Conservation (phyloP, 2,888 invertebrate species). For the Vesta saturnalis region DNA sequence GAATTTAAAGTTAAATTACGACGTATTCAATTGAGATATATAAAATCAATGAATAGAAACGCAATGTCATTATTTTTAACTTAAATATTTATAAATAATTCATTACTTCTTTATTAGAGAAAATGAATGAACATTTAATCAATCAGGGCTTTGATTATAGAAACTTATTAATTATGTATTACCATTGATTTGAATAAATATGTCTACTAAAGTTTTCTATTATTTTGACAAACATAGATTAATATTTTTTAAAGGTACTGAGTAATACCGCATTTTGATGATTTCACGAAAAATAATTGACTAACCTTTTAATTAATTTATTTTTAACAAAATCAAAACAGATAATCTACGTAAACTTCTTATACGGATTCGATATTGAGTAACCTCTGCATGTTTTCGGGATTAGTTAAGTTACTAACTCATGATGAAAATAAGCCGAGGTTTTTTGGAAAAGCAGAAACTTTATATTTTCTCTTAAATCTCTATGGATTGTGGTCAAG, state of each 20-base stretch:
- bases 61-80: background rate
- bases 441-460: background rate
- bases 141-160: background rate
- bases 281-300: too few relatives aligned
- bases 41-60: background rate
- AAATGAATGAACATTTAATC: background rate
- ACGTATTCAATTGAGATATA: too few relatives aligned
- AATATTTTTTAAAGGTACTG: too few relatives aligned
- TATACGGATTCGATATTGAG: constrained; percentile 3
- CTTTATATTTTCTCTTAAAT: constrained; percentile 1
- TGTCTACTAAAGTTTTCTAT: too few relatives aligned
- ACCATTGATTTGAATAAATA: background rate
- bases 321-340: constrained; percentile 10
- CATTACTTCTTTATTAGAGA: background rate
- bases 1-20: too few relatives aligned
- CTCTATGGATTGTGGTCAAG: constrained; percentile 9
- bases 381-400: background rate
- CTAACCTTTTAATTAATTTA: background rate
- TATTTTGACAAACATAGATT: too few relatives aligned
- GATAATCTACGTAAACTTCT: constrained; percentile 9
- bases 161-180: background rate
- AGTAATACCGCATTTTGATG: too few relatives aligned
- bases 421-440: constrained; percentile 9
- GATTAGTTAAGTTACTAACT: constrained; percentile 9
- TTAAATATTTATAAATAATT: background rate